Conservation (phyloP, 2,113 vertebrate genomes). For the Daphoenositta chrysoptera region DNA sequence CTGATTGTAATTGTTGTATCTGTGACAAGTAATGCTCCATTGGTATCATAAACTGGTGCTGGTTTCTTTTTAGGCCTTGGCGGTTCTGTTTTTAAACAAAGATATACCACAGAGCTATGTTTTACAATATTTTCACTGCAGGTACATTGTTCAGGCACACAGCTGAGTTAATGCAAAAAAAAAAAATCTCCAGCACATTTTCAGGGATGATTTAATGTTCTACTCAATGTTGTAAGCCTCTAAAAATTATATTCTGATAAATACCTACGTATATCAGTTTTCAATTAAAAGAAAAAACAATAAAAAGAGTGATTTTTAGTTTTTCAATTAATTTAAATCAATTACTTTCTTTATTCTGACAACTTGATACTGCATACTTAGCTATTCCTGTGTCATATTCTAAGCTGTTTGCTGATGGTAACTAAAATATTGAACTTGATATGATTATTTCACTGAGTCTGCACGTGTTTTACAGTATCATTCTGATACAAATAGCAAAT, state of each 20-base stretch:
- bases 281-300: not conserved
- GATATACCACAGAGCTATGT: not conserved
- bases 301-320: not conserved
- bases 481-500: not conserved
- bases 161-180: not conserved
- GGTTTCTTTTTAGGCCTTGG: slow-evolving; percentile 85
- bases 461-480: not conserved
- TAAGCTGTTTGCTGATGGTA: not conserved
- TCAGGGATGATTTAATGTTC: not conserved
- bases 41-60: slow-evolving; percentile 76
- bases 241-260: not conserved
- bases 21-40: slow-evolving; percentile 83
- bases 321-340: not conserved
- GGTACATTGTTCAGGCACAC: not conserved
- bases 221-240: not conserved
- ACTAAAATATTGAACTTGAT: not conserved
- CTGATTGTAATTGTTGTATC: slow-evolving; percentile 87
- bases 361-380: not conserved
- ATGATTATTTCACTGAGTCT: not conserved
- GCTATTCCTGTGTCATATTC: not conserved
- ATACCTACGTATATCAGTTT: not conserved
- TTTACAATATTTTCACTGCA: not conserved
- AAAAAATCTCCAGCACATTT: not conserved
- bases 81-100: slow-evolving; percentile 78
- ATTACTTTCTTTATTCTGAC: not conserved